Evolutionary conservation across 1,140 invertebrate genomes (phyloP).

Genomic region (Lordiphosa collinella): DNA sequence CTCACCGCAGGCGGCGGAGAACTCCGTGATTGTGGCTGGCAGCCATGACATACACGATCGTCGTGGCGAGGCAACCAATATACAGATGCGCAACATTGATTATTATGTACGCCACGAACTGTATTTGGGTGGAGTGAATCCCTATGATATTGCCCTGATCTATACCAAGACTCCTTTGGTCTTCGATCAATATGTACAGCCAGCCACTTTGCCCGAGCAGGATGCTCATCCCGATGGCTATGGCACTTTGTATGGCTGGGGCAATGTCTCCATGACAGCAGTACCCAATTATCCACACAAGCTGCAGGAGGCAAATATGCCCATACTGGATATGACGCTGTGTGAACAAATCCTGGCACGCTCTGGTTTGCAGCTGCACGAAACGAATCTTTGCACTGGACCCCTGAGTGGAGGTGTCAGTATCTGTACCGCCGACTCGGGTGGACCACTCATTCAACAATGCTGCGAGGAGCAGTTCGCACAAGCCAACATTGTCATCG

Average conservation of each 20-base stretch:
- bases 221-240: slow-evolving; percentile 79
- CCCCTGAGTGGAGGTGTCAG: slow-evolving; percentile 80
- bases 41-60: slow-evolving; percentile 65
- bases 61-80: slow-evolving; percentile 37
- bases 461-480: slow-evolving; percentile 36
- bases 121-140: slow-evolving; percentile 78
- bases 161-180: slow-evolving; percentile 77
- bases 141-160: slow-evolving; percentile 82
- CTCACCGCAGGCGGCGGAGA: slow-evolving; percentile 54
- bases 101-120: slow-evolving; percentile 66
- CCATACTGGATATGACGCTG: slow-evolving; percentile 78
- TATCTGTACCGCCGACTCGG: slow-evolving; percentile 81
- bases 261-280: slow-evolving; percentile 80
- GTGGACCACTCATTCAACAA: slow-evolving; percentile 78
- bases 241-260: slow-evolving; percentile 80
- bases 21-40: slow-evolving; percentile 70
- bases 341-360: slow-evolving; percentile 65
- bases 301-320: slow-evolving; percentile 79
- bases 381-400: slow-evolving; percentile 81
- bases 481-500: slow-evolving; percentile 62
- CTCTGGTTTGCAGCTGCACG: slow-evolving; percentile 71
- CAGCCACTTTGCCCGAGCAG: slow-evolving; percentile 79
- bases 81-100: slow-evolving; percentile 69
- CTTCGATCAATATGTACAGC: slow-evolving; percentile 76
- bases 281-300: slow-evolving; percentile 77